Base-by-base conservation (phyloP, 2,797 vertebrate species). In the Columba guinea region DNA sequence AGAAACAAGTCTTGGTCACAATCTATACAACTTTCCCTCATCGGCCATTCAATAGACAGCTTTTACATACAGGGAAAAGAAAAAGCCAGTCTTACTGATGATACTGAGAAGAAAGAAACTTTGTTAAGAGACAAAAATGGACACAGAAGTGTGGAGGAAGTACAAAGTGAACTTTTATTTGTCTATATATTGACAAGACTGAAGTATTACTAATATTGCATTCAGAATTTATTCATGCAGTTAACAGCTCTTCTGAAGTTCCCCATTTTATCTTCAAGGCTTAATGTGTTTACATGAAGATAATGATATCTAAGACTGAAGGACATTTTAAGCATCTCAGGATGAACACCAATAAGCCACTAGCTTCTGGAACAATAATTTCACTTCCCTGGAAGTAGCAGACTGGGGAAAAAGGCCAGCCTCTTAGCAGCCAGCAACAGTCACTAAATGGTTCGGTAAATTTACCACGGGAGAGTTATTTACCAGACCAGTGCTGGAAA, bases 181-280 rank as follows among this genome's bases (percentile, higher is more conserved):
- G 18, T 52, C 92, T 81, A 28, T 59, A 46, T 55, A 71, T 77
- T 7, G 32, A 88, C 62, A 88, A 87, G 59, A 76, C 51, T 90
- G 62, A 88, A 90, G 52, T 0, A 12, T 90, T 83, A 69, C 73
- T 92, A 81, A 93, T 78, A 90, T 95, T 84, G 86, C 78, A 81
- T 75, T 85, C 87, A 65, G 58, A 84, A 91, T 75, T 86, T 84
- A 95, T 92, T 91, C 59, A 44, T 81, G 94, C 76, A 86, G n/a
- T 69, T 88, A 87, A 73, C 59, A 88, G 69, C 26, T 62, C 62
- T 79, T 86, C 62, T 94, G 49, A 88, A 93, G 76, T 91, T 87
- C 70, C 60, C 11, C 73, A 75, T 86, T 95, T 93, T 65, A 73
- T 26, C 74, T 67, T n/a, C 35, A 73, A 90, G 85, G 86, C 51